Base-by-base conservation (phyloP, 2,113 vertebrate species). In the Oryzias woworae region DNA sequence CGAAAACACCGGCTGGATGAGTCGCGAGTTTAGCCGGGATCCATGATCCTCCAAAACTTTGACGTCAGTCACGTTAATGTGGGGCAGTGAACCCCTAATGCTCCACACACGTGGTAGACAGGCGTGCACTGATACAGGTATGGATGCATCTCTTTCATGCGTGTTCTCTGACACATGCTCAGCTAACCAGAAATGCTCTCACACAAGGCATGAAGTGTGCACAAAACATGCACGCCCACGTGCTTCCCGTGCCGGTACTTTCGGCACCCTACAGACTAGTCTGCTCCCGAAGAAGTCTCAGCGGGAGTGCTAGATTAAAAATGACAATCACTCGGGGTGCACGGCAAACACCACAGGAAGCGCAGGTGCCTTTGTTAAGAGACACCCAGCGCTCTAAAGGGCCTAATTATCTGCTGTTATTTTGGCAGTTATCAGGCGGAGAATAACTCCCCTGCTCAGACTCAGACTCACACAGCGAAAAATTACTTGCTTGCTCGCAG, bases 301-400 rank as follows among this genome's bases (percentile, higher is more conserved):
- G 83, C 82, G 64, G 87, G 90, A 86, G 85, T 51, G 66, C 79
- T 69, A 90, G 89, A 92, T 92, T 91, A 93, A 91, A 92, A 92
- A 91, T 92, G 91, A 92, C 90, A 92, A 90, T 92, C 90, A 91
- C 87, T 89, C 80, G 78, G 87, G 85, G 89, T 84, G 87, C 77
- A 75, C 87, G 86, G 83, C 83, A 80, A 85, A 83, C 87, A 85
- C 90, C 84, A 84, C 90, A 85, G 89, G 91, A 91, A 91, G 86
- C 85, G 87, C 92, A 93, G 92, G 92, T 93, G 92, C 89, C 89
- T 92, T 92, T 91, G 90, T 92, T 89, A 89, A 90, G 91, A 92
- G 87, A 89, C 85, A 90, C 88, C 88, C 90, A 62, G 84, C 77
- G 87, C 89, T 91, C 90, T 91, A 91, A 92, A 92, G 89, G 87